phyloP scores from a whole-genome alignment of 2,113 vertebrate species.

The Xyliphius kryptos region DNA sequence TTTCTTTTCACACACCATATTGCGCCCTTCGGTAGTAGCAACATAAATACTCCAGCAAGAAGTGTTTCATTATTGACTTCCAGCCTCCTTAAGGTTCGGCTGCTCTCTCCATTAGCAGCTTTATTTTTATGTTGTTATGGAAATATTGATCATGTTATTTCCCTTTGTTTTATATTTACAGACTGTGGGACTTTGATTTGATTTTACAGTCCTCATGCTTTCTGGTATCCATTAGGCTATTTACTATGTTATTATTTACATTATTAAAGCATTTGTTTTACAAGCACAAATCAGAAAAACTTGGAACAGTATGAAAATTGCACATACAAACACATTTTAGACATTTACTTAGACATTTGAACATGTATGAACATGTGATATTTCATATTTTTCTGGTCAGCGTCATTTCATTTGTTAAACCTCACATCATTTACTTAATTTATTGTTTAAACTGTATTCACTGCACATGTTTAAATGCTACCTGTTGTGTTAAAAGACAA shows the following conservation, averaged over 20 bases:
- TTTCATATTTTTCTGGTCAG: too few relatives aligned
- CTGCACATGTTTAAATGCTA: too few relatives aligned
- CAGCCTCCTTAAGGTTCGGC: not conserved
- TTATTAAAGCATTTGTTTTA: too few relatives aligned
- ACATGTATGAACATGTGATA: too few relatives aligned
- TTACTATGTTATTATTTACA: not conserved
- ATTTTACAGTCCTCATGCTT: not conserved
- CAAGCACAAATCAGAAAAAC: too few relatives aligned
- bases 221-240: not conserved
- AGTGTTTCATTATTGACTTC: conserved; percentile 1
- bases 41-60: conserved; percentile 8
- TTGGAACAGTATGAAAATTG: too few relatives aligned
- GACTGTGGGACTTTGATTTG: not conserved
- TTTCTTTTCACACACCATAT: not conserved
- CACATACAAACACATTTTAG: too few relatives aligned
- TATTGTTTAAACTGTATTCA: too few relatives aligned
- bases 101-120: not conserved
- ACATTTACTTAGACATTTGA: too few relatives aligned
- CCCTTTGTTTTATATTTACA: not conserved
- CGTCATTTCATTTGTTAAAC: too few relatives aligned
- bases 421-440: too few relatives aligned
- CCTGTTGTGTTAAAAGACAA: too few relatives aligned
- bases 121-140: not conserved
- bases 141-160: not conserved
- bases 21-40: not conserved